Evolutionary conservation across 2,888 invertebrate species (phyloP), one percentile per base, ranked within the genome.

Genomic region (Cephus rjabovi): DNA sequence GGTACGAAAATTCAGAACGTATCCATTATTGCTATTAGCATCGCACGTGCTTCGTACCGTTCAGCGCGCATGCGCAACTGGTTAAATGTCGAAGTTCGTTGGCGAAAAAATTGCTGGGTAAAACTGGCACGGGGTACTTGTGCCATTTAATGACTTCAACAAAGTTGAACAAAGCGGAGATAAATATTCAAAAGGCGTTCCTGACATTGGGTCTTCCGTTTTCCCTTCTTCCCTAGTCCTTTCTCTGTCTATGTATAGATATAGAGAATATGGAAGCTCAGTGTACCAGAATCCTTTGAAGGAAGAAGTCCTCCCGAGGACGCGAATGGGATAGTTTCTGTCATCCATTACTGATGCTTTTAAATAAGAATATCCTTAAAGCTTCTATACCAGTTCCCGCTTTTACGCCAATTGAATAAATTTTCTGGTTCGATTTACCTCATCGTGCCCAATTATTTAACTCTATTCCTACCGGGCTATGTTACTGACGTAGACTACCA

Each of bases 141-240:
- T 73, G 34, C 74, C 34, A 76, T 69, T 76, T 78, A 76, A 78
- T 73, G 73, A 75, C 68, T 35, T 76, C 76, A 73, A 73, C 23
- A 78, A 78, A 78, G 78, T 78, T 78, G 73, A 78, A 75, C 73
- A 76, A 76, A 78, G 73, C 78, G 78, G 40, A 76, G 80, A 83
- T 82, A 83, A 82, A 80, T 82, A 82, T 83, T 83, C 81, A 83
- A 81, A 81, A 81, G 79, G 79, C 81, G 78, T 80, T 81, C 81
- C 77, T 68, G 78, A 75, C 78, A 70, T 78, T 75, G 73, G 30
- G 75, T 78, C 76, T 78, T 70, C 73, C 68, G 12, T 12, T 70
- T 75, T 33, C 73, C 70, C 69, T 40, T 74, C 73, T 74, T 74
- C n/a, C n/a, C 23, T 37, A 74, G 33, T 35, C 35, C 3, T 23